Conservation (phyloP, 2,113 vertebrate species). For the Megaleporinus macrocephalus region DNA sequence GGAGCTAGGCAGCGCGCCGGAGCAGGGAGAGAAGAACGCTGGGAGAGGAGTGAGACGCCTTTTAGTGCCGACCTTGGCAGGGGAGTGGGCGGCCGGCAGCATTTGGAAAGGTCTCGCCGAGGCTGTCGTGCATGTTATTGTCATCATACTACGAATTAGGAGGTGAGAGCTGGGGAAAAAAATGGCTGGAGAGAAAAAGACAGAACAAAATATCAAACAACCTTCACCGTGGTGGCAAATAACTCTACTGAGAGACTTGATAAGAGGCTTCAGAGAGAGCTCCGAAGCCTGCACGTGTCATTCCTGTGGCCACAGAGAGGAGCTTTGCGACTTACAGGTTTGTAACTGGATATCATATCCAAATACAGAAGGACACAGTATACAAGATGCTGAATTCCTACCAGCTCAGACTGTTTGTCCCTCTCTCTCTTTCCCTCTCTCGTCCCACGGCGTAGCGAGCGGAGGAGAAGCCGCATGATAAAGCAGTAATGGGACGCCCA, state of each 20-base stretch:
- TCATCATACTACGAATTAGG: slow-evolving; percentile 64
- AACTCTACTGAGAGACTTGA: slow-evolving; percentile 42
- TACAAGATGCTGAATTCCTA: neutral
- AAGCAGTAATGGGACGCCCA: slow-evolving; percentile 43
- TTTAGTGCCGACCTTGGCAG: slow-evolving; percentile 71
- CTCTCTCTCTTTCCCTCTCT: neutral
- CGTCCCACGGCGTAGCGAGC: neutral
- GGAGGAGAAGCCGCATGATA: slow-evolving; percentile 35
- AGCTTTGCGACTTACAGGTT: neutral
- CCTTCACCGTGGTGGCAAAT: slow-evolving; percentile 50
- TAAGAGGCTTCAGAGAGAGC: slow-evolving; percentile 27
- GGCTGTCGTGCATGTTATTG: slow-evolving; percentile 61
- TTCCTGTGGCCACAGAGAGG: neutral
- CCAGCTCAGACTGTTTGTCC: neutral
- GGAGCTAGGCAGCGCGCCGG: slow-evolving; percentile 54
- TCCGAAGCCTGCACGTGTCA: neutral
- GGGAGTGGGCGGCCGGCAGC: slow-evolving; percentile 56
- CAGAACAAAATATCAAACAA: slow-evolving; percentile 57
- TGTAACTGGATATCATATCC: slow-evolving; percentile 27
- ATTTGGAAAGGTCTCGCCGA: slow-evolving; percentile 61
- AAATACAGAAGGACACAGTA: slow-evolving; percentile 13
- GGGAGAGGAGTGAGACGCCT: slow-evolving; percentile 61
- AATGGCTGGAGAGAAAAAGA: slow-evolving; percentile 8
- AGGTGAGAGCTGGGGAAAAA: slow-evolving; percentile 29
- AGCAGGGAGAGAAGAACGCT: slow-evolving; percentile 59